Conservation (phyloP, 2,113 vertebrate genomes). For the Odontesthes bonariensis region DNA sequence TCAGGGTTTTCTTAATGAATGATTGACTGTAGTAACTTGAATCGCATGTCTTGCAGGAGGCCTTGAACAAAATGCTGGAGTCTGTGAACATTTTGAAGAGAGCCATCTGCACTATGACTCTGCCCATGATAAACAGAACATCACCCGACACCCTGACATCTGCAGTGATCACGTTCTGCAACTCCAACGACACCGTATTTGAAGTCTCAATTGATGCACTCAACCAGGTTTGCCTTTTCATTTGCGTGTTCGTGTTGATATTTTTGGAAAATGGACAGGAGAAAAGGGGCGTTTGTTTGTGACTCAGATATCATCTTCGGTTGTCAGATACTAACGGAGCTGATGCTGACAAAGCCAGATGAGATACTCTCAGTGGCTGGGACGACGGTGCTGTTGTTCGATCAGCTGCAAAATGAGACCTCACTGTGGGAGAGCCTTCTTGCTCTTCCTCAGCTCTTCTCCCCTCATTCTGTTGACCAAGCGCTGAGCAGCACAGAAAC, state of each 20-base stretch:
- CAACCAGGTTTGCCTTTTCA: slow-evolving; percentile 60
- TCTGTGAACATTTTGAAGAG: slow-evolving; percentile 70
- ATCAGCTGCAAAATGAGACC: slow-evolving; percentile 73
- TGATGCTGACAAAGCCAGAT: slow-evolving; percentile 61
- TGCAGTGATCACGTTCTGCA: slow-evolving; percentile 70
- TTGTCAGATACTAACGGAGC: slow-evolving; percentile 69
- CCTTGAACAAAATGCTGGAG: slow-evolving; percentile 53
- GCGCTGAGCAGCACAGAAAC: slow-evolving; percentile 7
- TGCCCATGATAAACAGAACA: slow-evolving; percentile 60
- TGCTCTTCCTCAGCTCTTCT: slow-evolving; percentile 66
- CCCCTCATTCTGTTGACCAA: slow-evolving; percentile 45
- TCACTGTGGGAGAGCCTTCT: slow-evolving; percentile 78
- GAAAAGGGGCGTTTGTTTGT: neutral
- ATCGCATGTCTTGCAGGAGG: slow-evolving; percentile 44
- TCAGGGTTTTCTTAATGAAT: neutral
- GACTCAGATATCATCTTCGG: neutral
- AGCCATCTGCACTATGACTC: slow-evolving; percentile 62
- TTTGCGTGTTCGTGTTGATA: neutral
- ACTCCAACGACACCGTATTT: slow-evolving; percentile 70
- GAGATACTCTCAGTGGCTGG: slow-evolving; percentile 33
- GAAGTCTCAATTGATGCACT: slow-evolving; percentile 70
- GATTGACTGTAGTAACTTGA: neutral
- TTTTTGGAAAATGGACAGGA: too few species aligned
- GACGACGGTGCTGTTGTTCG: slow-evolving; percentile 44
- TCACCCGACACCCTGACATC: slow-evolving; percentile 12